Conservation (phyloP, 1,140 invertebrate species). For the Euura saliciscinereae region DNA sequence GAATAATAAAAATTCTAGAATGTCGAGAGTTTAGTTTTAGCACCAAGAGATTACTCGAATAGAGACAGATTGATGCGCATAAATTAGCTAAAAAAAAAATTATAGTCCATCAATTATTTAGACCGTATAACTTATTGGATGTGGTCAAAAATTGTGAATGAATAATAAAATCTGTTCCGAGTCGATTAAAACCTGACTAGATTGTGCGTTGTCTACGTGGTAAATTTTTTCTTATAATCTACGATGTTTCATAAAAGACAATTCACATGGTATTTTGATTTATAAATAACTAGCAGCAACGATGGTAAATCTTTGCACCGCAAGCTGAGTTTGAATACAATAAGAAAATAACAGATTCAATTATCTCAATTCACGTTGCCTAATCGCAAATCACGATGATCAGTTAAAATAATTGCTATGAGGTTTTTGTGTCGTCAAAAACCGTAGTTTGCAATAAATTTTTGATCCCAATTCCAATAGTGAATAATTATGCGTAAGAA, state of each 20-base stretch:
- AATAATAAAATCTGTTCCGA: neutral
- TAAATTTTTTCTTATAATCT: neutral
- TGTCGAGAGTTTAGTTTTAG: neutral
- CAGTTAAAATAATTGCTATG: slow-evolving; percentile 8
- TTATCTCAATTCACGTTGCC: neutral
- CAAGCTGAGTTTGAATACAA: neutral
- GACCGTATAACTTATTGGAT: neutral
- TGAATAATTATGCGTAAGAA: slow-evolving; percentile 42
- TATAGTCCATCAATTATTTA: neutral
- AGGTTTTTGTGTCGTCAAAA: slow-evolving; percentile 26
- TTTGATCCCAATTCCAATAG: slow-evolving; percentile 59
- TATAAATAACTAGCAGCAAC: neutral
- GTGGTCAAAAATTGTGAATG: neutral
- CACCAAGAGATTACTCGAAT: neutral
- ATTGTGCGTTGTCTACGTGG: neutral
- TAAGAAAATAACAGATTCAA: slow-evolving; percentile 4
- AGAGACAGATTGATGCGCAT: too few species aligned
- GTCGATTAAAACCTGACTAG: neutral
- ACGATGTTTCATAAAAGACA: neutral
- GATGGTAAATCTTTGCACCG: neutral
- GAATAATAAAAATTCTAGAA: neutral
- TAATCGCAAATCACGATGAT: neutral
- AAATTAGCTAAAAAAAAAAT: neutral
- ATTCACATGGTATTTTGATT: neutral
- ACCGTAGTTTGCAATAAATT: too few species aligned